phyloP scores from a whole-genome alignment of 2,797 vertebrate genomes.

The Carcharodon carcharias region DNA sequence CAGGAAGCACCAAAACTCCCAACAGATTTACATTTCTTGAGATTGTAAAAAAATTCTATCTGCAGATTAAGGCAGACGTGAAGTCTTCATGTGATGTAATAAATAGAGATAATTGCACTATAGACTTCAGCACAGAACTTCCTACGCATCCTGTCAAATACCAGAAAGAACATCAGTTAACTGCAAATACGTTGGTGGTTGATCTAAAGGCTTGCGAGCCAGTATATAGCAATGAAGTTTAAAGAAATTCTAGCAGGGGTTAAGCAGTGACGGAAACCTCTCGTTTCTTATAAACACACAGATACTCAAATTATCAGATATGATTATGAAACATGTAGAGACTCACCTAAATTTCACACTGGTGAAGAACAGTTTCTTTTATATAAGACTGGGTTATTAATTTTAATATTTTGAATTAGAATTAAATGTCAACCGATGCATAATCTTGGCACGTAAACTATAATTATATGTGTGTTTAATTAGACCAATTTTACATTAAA shows the following conservation, averaged over 20 bases:
- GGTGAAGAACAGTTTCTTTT: not conserved
- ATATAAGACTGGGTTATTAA: slow-evolving; percentile 8
- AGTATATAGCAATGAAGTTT: not conserved
- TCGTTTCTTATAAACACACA: slow-evolving; percentile 27
- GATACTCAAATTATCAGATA: slow-evolving; percentile 22
- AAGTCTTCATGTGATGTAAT: slow-evolving; percentile 27
- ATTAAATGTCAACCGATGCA: slow-evolving; percentile 17
- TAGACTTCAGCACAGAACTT: slow-evolving; percentile 21
- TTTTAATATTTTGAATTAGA: slow-evolving; percentile 32
- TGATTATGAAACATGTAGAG: slow-evolving; percentile 1
- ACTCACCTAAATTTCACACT: slow-evolving; percentile 6
- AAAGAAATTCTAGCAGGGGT: not conserved
- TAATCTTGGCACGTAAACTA: slow-evolving; percentile 32
- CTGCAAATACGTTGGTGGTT: slow-evolving; percentile 29
- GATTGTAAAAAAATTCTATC: not conserved
- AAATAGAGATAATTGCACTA: slow-evolving; percentile 29
- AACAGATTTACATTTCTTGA: not conserved
- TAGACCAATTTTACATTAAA: slow-evolving; percentile 35
- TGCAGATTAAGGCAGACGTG: not conserved
- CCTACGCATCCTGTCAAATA: slow-evolving; percentile 34
- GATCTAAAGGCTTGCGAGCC: slow-evolving; percentile 16
- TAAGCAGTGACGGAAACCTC: slow-evolving; percentile 18
- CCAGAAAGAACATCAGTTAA: slow-evolving; percentile 31
- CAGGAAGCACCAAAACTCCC: slow-evolving; percentile 20
- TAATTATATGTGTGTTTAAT: slow-evolving; percentile 32